These are phyloP conservation scores for Meteorus sp. DNA, from an alignment of 1,140 invertebrate genomes.

Conservation along the genomic window DNA sequence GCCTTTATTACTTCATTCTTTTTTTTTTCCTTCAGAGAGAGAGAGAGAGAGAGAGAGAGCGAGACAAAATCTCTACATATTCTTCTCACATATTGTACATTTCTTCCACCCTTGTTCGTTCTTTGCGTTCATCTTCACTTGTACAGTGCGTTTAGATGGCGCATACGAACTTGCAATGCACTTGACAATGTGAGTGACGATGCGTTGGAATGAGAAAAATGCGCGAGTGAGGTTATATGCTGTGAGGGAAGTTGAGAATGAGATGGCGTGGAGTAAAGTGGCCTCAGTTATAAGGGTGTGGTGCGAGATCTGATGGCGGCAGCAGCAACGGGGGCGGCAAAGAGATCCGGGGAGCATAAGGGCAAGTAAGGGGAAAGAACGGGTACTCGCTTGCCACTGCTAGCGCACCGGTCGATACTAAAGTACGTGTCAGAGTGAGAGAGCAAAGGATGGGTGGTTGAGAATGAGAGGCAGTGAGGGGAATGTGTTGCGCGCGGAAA, in stretches of 20 bases:
- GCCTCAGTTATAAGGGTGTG: slow-evolving; percentile 17
- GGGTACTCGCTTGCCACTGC: slow-evolving; percentile 15
- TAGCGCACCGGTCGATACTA: slow-evolving; percentile 34
- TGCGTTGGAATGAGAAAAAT: slow-evolving; percentile 11
- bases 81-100: background rate
- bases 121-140: background rate
- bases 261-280: background rate
- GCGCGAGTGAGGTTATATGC: too few relatives aligned
- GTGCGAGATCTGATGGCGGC: slow-evolving; percentile 7
- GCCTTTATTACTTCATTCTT: slow-evolving; percentile 3
- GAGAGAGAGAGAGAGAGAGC: too few relatives aligned
- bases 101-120: slow-evolving; percentile 1
- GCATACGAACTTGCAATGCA: background rate
- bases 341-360: slow-evolving; percentile 28
- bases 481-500: slow-evolving; percentile 23
- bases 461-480: slow-evolving; percentile 14
- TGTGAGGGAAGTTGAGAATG: too few relatives aligned
- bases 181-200: slow-evolving; percentile 10
- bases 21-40: too few relatives aligned
- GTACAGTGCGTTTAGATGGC: background rate
- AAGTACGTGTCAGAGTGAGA: slow-evolving; percentile 25
- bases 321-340: slow-evolving; percentile 11
- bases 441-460: background rate
- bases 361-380: slow-evolving; percentile 33
- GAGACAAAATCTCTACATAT: background rate